Conservation (phyloP, 2,113 vertebrate species). For the Aphyosemion australe region DNA sequence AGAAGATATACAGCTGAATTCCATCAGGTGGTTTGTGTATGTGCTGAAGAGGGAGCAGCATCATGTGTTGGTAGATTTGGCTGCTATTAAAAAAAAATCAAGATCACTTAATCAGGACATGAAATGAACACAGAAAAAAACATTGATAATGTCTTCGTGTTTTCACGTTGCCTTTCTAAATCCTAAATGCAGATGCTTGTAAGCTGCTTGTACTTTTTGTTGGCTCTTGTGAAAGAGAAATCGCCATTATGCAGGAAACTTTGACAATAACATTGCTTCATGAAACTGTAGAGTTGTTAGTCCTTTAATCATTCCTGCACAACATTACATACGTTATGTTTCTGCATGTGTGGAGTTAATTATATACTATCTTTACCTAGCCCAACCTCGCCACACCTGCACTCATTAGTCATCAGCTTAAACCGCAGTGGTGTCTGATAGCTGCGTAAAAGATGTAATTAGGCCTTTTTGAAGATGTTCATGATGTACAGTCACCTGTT, state of each 20-base stretch:
- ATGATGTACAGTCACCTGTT: slow-evolving; percentile 19
- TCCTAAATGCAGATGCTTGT: no score
- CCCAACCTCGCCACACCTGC: background rate
- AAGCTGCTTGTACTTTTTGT: no score
- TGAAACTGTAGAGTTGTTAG: background rate
- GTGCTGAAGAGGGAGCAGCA: no score
- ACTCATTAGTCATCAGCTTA: background rate
- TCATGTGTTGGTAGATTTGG: no score
- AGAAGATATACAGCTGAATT: no score
- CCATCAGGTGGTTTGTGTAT: no score
- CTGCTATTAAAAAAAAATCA: no score
- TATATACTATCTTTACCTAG: background rate
- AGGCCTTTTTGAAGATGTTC: slow-evolving; percentile 30
- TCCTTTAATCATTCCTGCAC: background rate
- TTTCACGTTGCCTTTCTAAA: no score
- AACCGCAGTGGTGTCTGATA: slow-evolving; percentile 8
- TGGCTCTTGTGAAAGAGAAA: background rate
- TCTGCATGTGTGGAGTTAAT: background rate
- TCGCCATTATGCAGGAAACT: background rate
- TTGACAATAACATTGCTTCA: background rate
- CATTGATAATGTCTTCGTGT: no score
- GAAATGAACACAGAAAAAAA: no score
- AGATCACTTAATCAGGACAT: no score
- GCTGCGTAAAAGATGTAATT: slow-evolving; percentile 34
- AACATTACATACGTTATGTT: background rate